Percentiles rank a stretch among this genome's conserved stretches.
Conservation (phyloP, 1,140 invertebrate species). For the Drosophila serrata region DNA sequence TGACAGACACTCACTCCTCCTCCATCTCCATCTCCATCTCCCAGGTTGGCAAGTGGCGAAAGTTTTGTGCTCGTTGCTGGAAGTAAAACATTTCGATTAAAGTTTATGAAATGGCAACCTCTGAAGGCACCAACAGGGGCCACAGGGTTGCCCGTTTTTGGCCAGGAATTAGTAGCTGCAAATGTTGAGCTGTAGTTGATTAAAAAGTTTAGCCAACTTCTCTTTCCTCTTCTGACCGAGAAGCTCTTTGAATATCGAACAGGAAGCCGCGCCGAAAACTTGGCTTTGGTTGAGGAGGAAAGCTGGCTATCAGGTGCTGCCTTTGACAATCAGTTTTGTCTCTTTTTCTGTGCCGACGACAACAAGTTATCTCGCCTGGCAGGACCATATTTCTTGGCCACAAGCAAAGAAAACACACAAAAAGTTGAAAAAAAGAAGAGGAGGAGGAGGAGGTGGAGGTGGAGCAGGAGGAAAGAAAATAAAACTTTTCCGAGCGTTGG, state of each 20-base stretch:
- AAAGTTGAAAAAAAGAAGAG: neutral
- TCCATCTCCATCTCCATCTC: neutral
- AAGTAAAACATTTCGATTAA: slow-evolving; percentile 84
- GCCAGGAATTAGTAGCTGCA: slow-evolving; percentile 65
- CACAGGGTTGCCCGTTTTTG: slow-evolving; percentile 20
- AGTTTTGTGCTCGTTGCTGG: slow-evolving; percentile 70
- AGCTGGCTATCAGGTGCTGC: slow-evolving; percentile 38
- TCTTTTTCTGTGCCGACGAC: slow-evolving; percentile 36
- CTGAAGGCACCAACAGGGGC: slow-evolving; percentile 16
- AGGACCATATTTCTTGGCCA: slow-evolving; percentile 56
- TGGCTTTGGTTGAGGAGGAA: slow-evolving; percentile 13
- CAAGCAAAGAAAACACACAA: slow-evolving; percentile 35
- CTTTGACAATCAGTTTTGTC: slow-evolving; percentile 55
- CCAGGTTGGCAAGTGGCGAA: slow-evolving; percentile 74
- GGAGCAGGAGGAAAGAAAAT: slow-evolving; percentile 20
- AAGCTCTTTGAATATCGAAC: slow-evolving; percentile 63
- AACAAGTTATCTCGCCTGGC: slow-evolving; percentile 52
- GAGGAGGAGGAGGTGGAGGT: no score
- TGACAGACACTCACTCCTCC: slow-evolving; percentile 43
- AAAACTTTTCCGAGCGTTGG: slow-evolving; percentile 56
- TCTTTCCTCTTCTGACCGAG: neutral
- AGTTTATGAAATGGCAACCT: slow-evolving; percentile 79
- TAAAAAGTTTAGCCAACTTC: slow-evolving; percentile 75
- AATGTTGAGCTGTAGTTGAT: slow-evolving; percentile 65
- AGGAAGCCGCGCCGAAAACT: slow-evolving; percentile 53